Evolutionary conservation across 2,797 vertebrate species (phyloP), one percentile per base, ranked within the genome.

Genomic region (Chelmon rostratus): DNA sequence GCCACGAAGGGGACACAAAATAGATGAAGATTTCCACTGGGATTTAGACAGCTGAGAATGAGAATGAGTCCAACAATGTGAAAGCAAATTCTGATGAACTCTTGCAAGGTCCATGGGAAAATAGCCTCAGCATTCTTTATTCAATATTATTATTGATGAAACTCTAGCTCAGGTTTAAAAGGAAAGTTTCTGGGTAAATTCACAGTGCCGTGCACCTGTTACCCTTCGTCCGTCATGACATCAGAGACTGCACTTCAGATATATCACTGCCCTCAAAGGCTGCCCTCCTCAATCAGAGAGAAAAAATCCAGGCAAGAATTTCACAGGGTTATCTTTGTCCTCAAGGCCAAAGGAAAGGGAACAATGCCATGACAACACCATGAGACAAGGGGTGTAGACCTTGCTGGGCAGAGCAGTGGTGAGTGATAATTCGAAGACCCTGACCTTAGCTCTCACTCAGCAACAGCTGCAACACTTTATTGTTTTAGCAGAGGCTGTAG

Each of bases 261-360:
- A 66, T 13, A 63, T 42, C 8, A 15, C 65, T 73, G 49, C 44
- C 54, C 38, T 80, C 44, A 61, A 57, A 87, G 52, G 66, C 42
- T 83, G 89, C 61, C 77, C 87, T 90, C 79, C 85, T 86, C 87
- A 84, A 78, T 86, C 74, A 86, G 53, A 64, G 68, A 86, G 63
- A 76, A 90, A 89, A 71, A 86, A 89, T 88, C 79, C 76, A 79
- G 86, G 64, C 58, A 92, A 91, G 93, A 94, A 95, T 95, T 92
- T 94, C 88, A 94, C 93, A 92, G 87, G 91, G 88, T 94, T 95
- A 95, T 94, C 92, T 95, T 94, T 94, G 90, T 94, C 90, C 71
- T 88, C 90, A 88, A 93, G 90, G 90, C 88, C 92, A 93, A 88
- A 90, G 84, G 84, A 89, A 68, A 83, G 86, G 81, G 79, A 91